Evolutionary conservation across 2,113 vertebrate species (phyloP).

Genomic region (Psittacus erithacus): DNA sequence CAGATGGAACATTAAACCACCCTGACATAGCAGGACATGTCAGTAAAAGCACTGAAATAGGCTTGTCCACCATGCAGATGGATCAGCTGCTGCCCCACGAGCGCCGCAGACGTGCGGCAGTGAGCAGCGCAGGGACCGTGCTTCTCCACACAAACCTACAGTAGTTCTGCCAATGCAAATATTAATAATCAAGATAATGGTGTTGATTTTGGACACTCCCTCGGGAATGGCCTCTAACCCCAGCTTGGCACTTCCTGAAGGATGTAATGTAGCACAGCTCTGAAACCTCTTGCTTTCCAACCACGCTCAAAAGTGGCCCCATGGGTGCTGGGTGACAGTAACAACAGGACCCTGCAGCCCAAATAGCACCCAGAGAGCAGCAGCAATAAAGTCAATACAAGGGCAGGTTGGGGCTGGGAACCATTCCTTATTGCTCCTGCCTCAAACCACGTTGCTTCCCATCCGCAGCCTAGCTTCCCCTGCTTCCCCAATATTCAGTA

Average conservation of each 20-base stretch:
- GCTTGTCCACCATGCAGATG: neutral
- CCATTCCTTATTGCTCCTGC: neutral
- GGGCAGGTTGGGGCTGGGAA: neutral
- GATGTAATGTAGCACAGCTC: neutral
- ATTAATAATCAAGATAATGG: constrained; percentile 27
- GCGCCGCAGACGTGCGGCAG: neutral
- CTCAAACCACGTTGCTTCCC: neutral
- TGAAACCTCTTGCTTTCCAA: neutral
- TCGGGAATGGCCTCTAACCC: constrained; percentile 21
- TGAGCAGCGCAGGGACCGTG: neutral
- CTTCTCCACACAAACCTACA: neutral
- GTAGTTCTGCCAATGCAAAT: constrained; percentile 32
- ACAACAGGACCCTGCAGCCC: neutral
- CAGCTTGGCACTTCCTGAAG: neutral
- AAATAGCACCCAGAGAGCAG: neutral
- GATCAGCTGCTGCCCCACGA: neutral
- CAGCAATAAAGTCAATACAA: neutral
- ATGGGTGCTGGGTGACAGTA: neutral
- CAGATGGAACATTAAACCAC: neutral
- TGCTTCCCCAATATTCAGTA: neutral
- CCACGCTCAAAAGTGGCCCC: neutral
- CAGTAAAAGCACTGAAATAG: neutral
- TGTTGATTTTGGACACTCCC: constrained; percentile 52
- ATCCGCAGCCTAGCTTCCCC: rapidly evolving
- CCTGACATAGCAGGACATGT: neutral